Evolutionary conservation across 2,888 invertebrate species (phyloP), one percentile per base, ranked within the genome.

Genomic region (Leucophenga montana): DNA sequence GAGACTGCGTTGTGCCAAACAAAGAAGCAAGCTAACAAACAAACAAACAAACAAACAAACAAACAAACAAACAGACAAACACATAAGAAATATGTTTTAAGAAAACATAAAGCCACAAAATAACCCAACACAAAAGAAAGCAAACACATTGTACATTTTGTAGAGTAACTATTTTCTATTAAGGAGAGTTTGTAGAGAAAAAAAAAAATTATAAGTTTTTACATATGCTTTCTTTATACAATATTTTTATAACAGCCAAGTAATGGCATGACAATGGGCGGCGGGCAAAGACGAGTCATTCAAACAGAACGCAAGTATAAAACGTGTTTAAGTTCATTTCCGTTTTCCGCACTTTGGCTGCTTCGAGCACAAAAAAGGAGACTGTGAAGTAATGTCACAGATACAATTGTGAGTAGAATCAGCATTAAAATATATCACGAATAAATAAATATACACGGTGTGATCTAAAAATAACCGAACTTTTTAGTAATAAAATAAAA

Each of bases 241-340:
- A 62, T 44, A 13, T n/a, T 18, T 18, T 18, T 18, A 20, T n/a
- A 18, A 53, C 9, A 18, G 53, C 14, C 53, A 18, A 18, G 1
- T 16, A 18, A 5, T 18, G 16, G 3, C 18, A 18, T 53, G 6
- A 20, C 53, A 11, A 20, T 20, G 14, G 9, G 53, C 11, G 9
- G 14, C 16, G 16, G 16, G 53, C 53, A 18, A 11, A 18, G 53
- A 3, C 16, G 53, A 53, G 9, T 53, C 33, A 13, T 14, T 33
- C 68, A 39, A 59, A 73, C 73, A 76, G 68, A 70, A 16, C 3
- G 22, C 68, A 46, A 59, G 71, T 70, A 73, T 70, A 69, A 71
- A 77, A 77, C 77, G 77, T 77, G 77, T 74, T 77, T 74, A 78
- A 77, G 78, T 76, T 74, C 71, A 74, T 68, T 71, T 74, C 56